phyloP scores from a whole-genome alignment of 2,888 invertebrate species.

The Elmis aenea region DNA sequence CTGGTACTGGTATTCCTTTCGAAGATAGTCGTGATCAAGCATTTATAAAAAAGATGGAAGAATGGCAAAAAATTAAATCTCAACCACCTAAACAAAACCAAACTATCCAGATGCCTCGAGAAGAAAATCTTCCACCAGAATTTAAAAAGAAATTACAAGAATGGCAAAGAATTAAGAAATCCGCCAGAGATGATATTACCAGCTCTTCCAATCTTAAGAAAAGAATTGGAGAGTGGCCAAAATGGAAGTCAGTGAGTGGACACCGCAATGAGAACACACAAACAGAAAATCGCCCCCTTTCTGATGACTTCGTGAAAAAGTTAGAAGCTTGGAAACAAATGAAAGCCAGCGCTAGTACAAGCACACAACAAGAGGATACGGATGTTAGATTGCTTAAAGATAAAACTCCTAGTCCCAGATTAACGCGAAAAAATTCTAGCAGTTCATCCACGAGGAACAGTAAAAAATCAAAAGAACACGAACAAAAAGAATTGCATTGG shows the following conservation, averaged over 20 bases:
- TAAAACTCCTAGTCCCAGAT: conserved; percentile 41
- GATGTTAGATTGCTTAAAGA: conserved; percentile 22
- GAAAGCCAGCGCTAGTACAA: too few relatives aligned
- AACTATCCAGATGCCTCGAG: conserved; percentile 45
- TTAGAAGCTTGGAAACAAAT: conserved; percentile 82
- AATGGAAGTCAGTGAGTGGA: conserved; percentile 52
- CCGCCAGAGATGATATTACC: conserved; percentile 28
- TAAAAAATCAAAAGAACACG: conserved; percentile 41
- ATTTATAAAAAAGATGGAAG: conserved; percentile 48
- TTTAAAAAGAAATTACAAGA: conserved; percentile 80
- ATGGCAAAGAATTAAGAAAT: conserved; percentile 72
- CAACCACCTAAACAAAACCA: conserved; percentile 33
- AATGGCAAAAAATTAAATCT: conserved; percentile 50
- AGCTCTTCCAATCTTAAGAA: conserved; percentile 33
- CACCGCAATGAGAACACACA: conserved; percentile 35
- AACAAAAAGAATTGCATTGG: conserved; percentile 53
- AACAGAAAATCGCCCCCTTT: conserved; percentile 62
- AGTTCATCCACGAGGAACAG: conserved; percentile 28
- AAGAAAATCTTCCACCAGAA: conserved; percentile 71
- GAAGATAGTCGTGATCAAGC: conserved; percentile 42
- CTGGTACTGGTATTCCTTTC: conserved; percentile 14
- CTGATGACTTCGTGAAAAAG: conserved; percentile 78
- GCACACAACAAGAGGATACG: conserved; percentile 6
- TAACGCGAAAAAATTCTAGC: conserved; percentile 39
- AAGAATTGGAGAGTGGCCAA: conserved; percentile 57